Evolutionary conservation across 2,797 vertebrate genomes (phyloP).

Genomic region (Perodicticus potto): DNA sequence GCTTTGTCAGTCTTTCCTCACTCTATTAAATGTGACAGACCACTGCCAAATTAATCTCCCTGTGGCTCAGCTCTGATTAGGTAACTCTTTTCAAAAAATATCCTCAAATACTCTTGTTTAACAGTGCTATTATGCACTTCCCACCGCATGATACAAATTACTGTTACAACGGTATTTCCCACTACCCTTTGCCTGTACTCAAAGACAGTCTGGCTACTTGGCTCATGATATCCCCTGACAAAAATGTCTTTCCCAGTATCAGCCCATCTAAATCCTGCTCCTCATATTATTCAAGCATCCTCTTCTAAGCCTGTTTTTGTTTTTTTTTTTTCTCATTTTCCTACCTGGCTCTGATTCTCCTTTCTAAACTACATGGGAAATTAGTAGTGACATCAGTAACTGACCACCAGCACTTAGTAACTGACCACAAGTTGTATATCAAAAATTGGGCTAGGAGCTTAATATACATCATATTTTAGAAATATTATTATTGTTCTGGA

Average conservation of each 20-base stretch:
- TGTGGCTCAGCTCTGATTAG: background rate
- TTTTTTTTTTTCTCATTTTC: background rate
- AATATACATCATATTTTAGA: background rate
- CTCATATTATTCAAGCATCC: background rate
- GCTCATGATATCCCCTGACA: background rate
- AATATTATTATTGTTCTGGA: background rate
- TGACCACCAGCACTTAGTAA: background rate
- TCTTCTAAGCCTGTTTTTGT: background rate
- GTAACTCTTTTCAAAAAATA: slow-evolving; percentile 38
- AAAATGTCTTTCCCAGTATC: background rate
- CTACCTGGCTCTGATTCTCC: background rate
- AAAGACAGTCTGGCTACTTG: background rate
- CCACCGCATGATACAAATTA: background rate
- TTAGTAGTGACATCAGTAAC: background rate
- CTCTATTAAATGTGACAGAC: background rate
- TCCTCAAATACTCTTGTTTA: background rate
- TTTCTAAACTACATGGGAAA: background rate
- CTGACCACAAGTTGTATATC: background rate
- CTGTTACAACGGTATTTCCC: background rate
- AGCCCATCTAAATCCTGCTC: background rate
- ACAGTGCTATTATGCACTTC: slow-evolving; percentile 11
- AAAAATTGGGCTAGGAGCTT: background rate
- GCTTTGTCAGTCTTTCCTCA: background rate
- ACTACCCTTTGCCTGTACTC: background rate
- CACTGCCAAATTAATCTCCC: slow-evolving; percentile 11